Evolutionary conservation across 2,113 vertebrate species (phyloP), one percentile per base, ranked within the genome.

Genomic region (Eptesicus fuscus): DNA sequence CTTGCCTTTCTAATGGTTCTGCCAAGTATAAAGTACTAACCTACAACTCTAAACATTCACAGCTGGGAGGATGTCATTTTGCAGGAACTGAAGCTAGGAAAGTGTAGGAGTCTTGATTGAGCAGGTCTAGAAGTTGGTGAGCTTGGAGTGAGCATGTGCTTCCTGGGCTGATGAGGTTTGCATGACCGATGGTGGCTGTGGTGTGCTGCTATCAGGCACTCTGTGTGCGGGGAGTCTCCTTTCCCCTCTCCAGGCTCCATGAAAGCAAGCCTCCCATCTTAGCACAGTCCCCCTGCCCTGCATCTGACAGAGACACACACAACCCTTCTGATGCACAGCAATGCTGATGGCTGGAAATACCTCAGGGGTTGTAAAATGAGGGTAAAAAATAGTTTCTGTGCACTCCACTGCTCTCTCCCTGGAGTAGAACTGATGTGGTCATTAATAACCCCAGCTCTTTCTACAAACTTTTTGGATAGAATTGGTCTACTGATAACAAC

Each of bases 1-100:
- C 37, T 84, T 67, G 20, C 56, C 17, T 35, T 85, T 84, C 65
- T 92, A 90, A 94, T 71, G 47, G 32, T 80, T 90, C 51, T 93
- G 71, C 67, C 47, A 84, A 92, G 13, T 67, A 7, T 80, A 71
- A 93, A 23, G 56, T 71, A 80, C 76, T 90, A 84, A 88, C 35
- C 35, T 77, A 42, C 4, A 83, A 49, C 71, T 86, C n/a, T 59
- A 56, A 89, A 76, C 74, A 90, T 23, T 76, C 44, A 35, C 59
- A 89, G 17, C n/a, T 92, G 49, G 59, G 59, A 94, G 9, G 25
- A 70, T 53, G 87, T 93, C 49, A 56, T 71, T 67, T 91, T 35
- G n/a, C 3, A 90, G 30, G 32, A 74, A 67, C 1, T 0, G 30
- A 95, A 71, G 61, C 85, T 76, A 63, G 61, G 25, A 74, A 61